phyloP scores from a whole-genome alignment of 2,113 vertebrate genomes.

The Paraplagusia blochii region DNA sequence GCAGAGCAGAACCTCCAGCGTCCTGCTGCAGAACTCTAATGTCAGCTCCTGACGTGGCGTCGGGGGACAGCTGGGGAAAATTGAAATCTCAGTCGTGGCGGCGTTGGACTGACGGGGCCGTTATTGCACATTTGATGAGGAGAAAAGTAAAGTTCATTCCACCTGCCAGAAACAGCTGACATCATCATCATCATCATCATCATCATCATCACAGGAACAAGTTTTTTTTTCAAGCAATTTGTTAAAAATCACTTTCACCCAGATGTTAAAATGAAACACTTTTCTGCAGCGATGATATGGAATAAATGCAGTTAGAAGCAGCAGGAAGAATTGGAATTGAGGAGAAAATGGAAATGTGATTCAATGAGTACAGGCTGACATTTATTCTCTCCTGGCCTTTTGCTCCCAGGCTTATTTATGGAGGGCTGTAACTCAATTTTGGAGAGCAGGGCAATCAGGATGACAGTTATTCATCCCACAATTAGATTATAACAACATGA shows the following conservation, averaged over 20 bases:
- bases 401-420: constrained; percentile 47
- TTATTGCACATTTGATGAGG: constrained; percentile 46
- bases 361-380: constrained; percentile 29
- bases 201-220: constrained; percentile 12
- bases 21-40: constrained; percentile 37
- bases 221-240: constrained; percentile 11
- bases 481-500: constrained; percentile 65
- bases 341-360: constrained; percentile 43
- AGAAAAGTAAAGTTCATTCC: constrained; percentile 11
- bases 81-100: constrained; percentile 44
- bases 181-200: constrained; percentile 15
- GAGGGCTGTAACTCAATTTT: constrained; percentile 50
- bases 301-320: constrained; percentile 18
- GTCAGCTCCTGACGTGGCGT: constrained; percentile 40
- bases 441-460: constrained; percentile 38
- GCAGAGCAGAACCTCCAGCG: constrained; percentile 22
- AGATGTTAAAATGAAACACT: background rate
- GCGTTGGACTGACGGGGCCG: constrained; percentile 28
- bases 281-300: background rate
- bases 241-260: background rate
- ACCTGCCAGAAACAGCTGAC: constrained; percentile 38
- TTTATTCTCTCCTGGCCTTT: constrained; percentile 60
- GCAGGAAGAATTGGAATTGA: constrained; percentile 16
- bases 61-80: constrained; percentile 39
- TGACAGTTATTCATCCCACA: constrained; percentile 55